Evolutionary conservation across 2,113 vertebrate species (phyloP).

Genomic region (Naja naja): DNA sequence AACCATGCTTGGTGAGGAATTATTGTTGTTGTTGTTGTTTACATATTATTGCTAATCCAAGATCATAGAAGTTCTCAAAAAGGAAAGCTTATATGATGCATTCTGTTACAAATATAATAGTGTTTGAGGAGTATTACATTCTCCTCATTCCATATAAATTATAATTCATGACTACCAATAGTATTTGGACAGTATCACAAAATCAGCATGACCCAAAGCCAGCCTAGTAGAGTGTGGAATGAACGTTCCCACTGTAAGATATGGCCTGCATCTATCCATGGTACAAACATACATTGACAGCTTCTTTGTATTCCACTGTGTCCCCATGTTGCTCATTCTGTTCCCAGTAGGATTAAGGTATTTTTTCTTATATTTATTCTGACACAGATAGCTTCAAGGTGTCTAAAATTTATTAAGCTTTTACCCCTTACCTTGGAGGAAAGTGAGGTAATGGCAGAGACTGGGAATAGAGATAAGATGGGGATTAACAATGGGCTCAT

Average conservation of each 20-base stretch:
- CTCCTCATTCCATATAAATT: not conserved
- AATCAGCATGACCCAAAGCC: not conserved
- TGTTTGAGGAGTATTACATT: not conserved
- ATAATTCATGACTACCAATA: not conserved
- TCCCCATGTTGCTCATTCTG: not conserved
- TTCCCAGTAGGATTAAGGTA: not conserved
- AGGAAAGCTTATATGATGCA: not conserved
- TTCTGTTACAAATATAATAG: not conserved
- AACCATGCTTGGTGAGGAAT: not conserved
- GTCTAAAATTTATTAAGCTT: not conserved
- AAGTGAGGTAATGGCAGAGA: not conserved
- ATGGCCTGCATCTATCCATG: not conserved
- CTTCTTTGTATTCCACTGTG: not conserved
- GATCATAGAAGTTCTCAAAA: not conserved
- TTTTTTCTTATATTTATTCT: not conserved
- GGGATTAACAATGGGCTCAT: not conserved
- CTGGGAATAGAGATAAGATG: not conserved
- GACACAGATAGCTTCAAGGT: not conserved
- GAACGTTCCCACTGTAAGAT: not conserved
- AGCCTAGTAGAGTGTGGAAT: not conserved
- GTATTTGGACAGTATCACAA: not conserved
- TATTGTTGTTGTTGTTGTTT: not conserved
- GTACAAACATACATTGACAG: not conserved
- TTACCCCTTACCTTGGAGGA: not conserved
- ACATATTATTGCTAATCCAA: not conserved